A percentile compares a stretch with the other conserved stretches of the same genome.
These are phyloP conservation scores for Electrophaes corylata DNA, from an alignment of 2,888 invertebrate species.

Conservation along the genomic window DNA sequence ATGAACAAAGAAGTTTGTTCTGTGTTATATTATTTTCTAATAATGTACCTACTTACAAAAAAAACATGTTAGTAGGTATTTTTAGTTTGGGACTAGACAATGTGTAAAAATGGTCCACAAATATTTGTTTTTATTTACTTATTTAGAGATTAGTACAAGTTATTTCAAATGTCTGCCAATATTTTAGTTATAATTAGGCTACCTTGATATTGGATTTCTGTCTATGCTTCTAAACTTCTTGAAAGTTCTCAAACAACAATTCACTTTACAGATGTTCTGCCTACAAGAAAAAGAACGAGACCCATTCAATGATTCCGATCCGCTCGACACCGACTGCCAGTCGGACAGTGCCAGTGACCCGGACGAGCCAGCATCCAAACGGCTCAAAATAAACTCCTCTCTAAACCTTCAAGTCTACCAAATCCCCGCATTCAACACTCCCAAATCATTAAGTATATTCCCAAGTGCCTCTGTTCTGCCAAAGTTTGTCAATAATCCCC, in stretches of 20 bases:
- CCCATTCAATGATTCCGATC: conserved; percentile 59
- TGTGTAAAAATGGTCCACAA: no score
- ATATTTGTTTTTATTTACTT: no score
- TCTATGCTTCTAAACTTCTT: neutral
- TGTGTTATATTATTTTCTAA: no score
- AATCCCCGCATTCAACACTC: conserved; percentile 71
- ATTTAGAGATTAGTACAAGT: no score
- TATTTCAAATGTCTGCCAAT: no score
- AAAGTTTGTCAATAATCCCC: conserved; percentile 68
- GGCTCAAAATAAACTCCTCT: conserved; percentile 63
- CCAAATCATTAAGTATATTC: conserved; percentile 66
- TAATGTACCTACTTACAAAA: no score
- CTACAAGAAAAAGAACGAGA: conserved; percentile 68
- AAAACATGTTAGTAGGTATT: no score
- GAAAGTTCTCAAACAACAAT: neutral
- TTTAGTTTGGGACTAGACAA: no score
- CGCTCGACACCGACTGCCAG: conserved; percentile 53
- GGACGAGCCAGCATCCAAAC: conserved; percentile 66
- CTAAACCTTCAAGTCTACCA: conserved; percentile 76
- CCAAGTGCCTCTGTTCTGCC: conserved; percentile 61
- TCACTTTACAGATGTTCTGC: conserved; percentile 72
- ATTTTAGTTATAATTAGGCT: no score
- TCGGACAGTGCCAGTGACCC: conserved; percentile 62
- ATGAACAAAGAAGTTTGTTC: no score
- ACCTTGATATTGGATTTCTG: no score